Evolutionary conservation across 2,888 invertebrate genomes (phyloP).

Genomic region (Limnephilus auricula): DNA sequence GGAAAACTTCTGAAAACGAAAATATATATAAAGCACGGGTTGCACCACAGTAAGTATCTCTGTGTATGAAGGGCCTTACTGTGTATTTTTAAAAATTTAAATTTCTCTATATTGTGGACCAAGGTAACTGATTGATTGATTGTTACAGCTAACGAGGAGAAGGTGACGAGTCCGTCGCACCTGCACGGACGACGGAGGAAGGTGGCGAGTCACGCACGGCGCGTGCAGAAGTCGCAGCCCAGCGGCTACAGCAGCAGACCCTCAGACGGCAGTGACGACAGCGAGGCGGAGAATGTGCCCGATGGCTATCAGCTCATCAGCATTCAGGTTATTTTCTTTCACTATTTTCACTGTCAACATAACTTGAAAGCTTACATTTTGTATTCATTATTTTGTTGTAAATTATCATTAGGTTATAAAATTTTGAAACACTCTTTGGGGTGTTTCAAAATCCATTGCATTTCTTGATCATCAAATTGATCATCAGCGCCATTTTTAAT

Average conservation of each 20-base stretch:
- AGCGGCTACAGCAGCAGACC: constrained; percentile 60
- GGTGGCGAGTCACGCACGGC: constrained; percentile 63
- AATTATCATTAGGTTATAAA: no score
- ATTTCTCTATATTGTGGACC: neutral
- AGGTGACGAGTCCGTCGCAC: constrained; percentile 68
- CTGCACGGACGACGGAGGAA: constrained; percentile 63
- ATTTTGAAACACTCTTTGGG: no score
- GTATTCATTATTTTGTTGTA: no score
- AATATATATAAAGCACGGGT: no score
- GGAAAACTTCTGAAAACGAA: no score
- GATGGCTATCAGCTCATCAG: constrained; percentile 87
- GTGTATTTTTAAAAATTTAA: no score
- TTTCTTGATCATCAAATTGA: no score
- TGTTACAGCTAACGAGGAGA: constrained; percentile 69
- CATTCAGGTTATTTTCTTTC: constrained; percentile 78
- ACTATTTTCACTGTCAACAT: neutral
- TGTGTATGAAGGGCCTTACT: no score
- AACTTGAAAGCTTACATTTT: no score
- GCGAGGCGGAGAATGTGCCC: constrained; percentile 78
- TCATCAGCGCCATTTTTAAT: no score
- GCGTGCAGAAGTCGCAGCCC: constrained; percentile 68
- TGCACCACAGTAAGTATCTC: no score
- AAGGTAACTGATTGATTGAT: neutral
- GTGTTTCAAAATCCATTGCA: no score
- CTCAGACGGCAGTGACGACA: constrained; percentile 73